Conservation (phyloP, 2,113 vertebrate species). For the Calidris pygmaea region DNA sequence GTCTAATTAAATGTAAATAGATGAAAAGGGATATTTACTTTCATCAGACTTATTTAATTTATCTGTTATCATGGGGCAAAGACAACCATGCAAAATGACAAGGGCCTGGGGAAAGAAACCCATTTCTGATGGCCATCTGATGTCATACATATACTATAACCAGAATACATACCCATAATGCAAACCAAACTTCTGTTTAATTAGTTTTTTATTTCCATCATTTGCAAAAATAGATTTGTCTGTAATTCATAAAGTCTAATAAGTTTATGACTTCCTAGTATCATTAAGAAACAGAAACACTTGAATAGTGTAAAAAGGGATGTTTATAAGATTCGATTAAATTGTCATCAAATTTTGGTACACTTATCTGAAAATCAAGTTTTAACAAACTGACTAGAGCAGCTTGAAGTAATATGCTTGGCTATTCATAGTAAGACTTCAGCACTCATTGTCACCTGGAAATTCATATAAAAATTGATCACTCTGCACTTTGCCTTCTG, state of each 20-base stretch:
- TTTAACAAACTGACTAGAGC: not conserved
- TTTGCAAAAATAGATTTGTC: not conserved
- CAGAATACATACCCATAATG: not conserved
- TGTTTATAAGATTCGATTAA: not conserved
- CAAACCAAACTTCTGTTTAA: not conserved
- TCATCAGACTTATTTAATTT: not conserved
- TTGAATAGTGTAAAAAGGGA: not conserved
- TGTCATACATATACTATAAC: not conserved
- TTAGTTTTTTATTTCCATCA: not conserved
- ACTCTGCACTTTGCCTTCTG: not conserved
- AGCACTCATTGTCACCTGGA: not conserved
- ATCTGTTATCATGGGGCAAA: not conserved
- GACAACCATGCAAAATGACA: not conserved
- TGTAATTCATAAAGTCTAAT: not conserved
- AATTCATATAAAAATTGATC: not conserved
- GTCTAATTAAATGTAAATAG: not conserved
- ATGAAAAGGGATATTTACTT: not conserved
- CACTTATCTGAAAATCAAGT: not conserved
- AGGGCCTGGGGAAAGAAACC: not conserved
- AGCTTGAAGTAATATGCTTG: not conserved
- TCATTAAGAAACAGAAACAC: not conserved
- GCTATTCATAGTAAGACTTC: not conserved
- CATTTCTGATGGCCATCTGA: not conserved
- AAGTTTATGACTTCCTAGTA: not conserved
- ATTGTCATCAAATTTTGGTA: not conserved